A percentile compares a stretch with the other conserved stretches of the same genome.
Evolutionary conservation across 2,113 vertebrate species (phyloP).

Genomic region (Galbula dea): DNA sequence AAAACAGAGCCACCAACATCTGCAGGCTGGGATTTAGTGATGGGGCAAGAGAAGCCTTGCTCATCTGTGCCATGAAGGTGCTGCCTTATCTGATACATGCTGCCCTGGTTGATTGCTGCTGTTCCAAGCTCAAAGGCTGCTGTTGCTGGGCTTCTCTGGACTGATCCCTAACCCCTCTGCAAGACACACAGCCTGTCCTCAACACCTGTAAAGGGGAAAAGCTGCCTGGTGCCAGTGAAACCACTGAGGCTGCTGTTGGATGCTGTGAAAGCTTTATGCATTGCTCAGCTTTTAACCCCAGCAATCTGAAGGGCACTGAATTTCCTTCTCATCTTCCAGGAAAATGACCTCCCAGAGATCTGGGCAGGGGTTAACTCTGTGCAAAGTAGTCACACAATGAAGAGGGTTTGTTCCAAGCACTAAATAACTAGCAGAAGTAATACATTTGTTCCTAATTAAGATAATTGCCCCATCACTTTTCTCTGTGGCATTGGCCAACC

Average conservation of each 20-base stretch:
- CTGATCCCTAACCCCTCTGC: not conserved
- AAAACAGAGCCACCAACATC: not conserved
- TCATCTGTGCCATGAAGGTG: not conserved
- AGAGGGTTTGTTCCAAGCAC: conserved; percentile 32
- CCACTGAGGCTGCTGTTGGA: not conserved
- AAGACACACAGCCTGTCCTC: not conserved
- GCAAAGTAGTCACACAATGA: conserved; percentile 23
- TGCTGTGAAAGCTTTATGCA: accelerated
- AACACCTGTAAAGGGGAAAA: not conserved
- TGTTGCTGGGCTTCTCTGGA: not conserved
- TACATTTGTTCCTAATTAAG: conserved; percentile 68
- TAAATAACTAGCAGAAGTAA: conserved; percentile 63
- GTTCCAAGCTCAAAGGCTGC: not conserved
- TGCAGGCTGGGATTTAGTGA: not conserved
- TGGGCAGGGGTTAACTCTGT: conserved; percentile 32
- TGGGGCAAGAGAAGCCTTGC: not conserved
- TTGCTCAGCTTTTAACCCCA: not conserved
- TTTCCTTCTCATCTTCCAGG: not conserved
- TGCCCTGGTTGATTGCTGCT: not conserved
- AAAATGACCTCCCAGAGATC: not conserved
- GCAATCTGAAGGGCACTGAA: not conserved
- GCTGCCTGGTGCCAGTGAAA: not conserved
- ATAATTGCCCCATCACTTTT: conserved; percentile 66
- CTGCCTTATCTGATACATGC: not conserved
- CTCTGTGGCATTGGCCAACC: conserved; percentile 55